Conservation (phyloP, 2,888 invertebrate species). For the Machimus rusticus region DNA sequence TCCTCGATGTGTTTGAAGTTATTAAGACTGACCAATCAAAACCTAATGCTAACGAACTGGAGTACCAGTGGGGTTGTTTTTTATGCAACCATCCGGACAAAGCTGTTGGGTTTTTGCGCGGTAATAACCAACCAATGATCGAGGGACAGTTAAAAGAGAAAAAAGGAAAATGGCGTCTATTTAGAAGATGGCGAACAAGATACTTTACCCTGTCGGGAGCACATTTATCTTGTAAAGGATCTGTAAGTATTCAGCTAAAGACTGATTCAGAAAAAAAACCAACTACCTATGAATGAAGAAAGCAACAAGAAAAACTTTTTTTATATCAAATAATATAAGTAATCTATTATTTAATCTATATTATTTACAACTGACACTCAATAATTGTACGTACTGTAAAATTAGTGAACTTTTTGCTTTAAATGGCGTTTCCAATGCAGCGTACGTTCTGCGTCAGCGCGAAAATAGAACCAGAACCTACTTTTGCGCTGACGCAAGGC, state of each 20-base stretch:
- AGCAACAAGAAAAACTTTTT: no score
- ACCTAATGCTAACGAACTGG: constrained; percentile 64
- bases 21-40: constrained; percentile 64
- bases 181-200: constrained; percentile 90
- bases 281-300: no score
- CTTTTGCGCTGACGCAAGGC: no score
- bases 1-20: constrained; percentile 93
- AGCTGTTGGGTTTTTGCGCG: constrained; percentile 81
- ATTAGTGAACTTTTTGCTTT: no score
- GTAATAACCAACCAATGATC: constrained; percentile 85
- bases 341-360: no score
- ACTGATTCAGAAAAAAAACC: no score
- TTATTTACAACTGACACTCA: no score
- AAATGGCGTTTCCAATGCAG: no score
- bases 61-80: constrained; percentile 85
- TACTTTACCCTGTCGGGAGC: constrained; percentile 95
- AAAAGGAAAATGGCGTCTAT: constrained; percentile 89
- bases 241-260: constrained; percentile 69
- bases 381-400: no score
- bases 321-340: no score
- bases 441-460: no score
- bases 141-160: constrained; percentile 92
- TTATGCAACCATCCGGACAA: constrained; percentile 92
- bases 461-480: no score
- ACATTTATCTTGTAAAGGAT: constrained; percentile 85